Evolutionary conservation across 2,113 vertebrate species (phyloP).

Genomic region (Rhombomys opimus): DNA sequence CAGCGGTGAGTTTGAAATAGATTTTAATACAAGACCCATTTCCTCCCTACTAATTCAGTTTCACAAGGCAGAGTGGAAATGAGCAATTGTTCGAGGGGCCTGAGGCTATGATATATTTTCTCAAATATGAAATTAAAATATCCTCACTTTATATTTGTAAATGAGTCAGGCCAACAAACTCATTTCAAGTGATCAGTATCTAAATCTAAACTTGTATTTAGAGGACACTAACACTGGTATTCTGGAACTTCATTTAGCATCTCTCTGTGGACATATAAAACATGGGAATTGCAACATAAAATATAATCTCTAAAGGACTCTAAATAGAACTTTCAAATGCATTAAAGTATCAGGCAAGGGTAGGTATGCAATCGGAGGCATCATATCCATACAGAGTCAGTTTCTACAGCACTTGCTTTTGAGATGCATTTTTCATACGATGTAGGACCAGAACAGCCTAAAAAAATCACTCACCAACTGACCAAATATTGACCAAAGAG

Average conservation of each 20-base stretch:
- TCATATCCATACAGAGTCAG: neutral
- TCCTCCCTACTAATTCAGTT: conserved; percentile 39
- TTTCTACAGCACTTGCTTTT: neutral
- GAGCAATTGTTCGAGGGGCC: neutral
- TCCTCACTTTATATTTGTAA: conserved; percentile 54
- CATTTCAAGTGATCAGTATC: conserved; percentile 31
- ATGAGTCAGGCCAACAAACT: neutral
- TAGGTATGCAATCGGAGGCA: neutral
- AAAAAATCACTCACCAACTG: neutral
- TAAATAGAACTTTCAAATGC: neutral
- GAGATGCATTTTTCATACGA: neutral
- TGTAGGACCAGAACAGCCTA: neutral
- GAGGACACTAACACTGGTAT: conserved; percentile 1
- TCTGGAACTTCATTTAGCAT: conserved; percentile 41
- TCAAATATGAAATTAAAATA: conserved; percentile 65
- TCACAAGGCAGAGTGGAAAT: conserved; percentile 49
- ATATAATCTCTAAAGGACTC: neutral
- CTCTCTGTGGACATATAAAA: conserved; percentile 16
- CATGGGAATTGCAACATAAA: conserved; percentile 1
- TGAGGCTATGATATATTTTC: conserved; percentile 59
- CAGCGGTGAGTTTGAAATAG: conserved; percentile 68
- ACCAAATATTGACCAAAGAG: neutral
- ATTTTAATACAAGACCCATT: conserved; percentile 67
- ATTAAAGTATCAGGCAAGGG: conserved; percentile 12
- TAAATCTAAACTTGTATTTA: neutral